phyloP scores from a whole-genome alignment of 2,888 invertebrate genomes.

The Acanthosepion lycidas region DNA sequence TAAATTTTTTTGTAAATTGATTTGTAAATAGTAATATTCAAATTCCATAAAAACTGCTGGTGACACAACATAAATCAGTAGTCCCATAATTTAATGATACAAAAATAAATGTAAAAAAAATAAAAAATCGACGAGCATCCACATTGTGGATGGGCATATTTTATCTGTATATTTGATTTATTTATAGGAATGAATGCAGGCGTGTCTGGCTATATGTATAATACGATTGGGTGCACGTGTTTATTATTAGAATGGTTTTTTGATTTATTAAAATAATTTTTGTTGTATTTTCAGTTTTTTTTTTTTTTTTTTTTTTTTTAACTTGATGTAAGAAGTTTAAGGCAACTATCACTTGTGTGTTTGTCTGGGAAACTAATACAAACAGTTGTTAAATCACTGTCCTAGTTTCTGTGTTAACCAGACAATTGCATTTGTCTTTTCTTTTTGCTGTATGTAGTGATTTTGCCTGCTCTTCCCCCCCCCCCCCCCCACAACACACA shows the following conservation, averaged over 20 bases:
- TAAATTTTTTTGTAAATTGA: conserved; percentile 33
- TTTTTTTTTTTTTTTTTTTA: background rate
- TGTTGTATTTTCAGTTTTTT: background rate
- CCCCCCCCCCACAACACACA: background rate
- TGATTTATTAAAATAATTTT: background rate
- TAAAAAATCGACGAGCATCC: background rate
- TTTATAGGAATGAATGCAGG: conserved; percentile 4
- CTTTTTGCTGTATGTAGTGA: background rate
- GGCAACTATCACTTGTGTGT: background rate
- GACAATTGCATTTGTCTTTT: background rate
- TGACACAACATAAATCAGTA: conserved; percentile 4
- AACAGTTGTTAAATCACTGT: background rate
- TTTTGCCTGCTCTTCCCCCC: background rate
- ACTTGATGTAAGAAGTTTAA: background rate
- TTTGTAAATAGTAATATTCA: background rate
- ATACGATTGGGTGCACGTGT: background rate
- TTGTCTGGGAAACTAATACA: background rate
- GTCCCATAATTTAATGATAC: background rate
- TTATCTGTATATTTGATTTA: background rate
- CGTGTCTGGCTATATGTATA: background rate
- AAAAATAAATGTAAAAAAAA: too few species aligned
- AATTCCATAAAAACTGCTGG: conserved; percentile 1
- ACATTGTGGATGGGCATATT: conserved; percentile 4
- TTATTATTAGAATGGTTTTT: background rate
- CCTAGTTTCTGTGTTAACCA: background rate